Conservation (phyloP, 2,113 vertebrate species). For the Coturnix japonica region DNA sequence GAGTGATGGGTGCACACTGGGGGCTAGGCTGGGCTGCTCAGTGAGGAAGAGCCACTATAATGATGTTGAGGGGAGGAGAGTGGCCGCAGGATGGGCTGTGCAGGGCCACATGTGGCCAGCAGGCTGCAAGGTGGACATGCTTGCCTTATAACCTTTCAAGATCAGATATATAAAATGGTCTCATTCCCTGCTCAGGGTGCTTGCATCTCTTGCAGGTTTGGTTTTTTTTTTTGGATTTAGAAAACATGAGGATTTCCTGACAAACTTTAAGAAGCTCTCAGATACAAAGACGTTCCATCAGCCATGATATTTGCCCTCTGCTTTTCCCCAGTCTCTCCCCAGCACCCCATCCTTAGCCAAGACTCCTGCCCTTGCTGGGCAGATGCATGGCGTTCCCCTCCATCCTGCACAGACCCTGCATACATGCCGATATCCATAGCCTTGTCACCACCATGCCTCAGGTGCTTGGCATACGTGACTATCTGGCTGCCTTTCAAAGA, state of each 20-base stretch:
- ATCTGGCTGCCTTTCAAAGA: background rate
- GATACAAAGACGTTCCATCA: background rate
- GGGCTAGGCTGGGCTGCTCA: too few relatives aligned
- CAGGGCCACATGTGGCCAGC: too few relatives aligned
- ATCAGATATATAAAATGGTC: background rate
- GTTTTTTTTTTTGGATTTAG: background rate
- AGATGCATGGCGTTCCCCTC: background rate
- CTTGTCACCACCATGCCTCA: background rate
- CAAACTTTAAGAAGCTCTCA: background rate
- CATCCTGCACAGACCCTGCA: background rate
- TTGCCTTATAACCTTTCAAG: background rate
- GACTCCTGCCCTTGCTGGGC: background rate
- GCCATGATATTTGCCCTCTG: background rate
- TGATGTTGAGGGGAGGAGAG: too few relatives aligned
- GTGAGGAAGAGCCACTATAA: too few relatives aligned
- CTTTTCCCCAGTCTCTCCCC: background rate
- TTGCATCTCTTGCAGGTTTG: background rate
- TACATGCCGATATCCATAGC: background rate
- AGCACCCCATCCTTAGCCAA: background rate
- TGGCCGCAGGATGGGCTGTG: too few relatives aligned
- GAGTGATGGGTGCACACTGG: too few relatives aligned
- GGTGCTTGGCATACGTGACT: background rate
- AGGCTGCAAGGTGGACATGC: too few relatives aligned
- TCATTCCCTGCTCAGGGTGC: background rate
- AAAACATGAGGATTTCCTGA: background rate